Evolutionary conservation across 1,140 invertebrate genomes (phyloP).

Genomic region (Hestina assimilis): DNA sequence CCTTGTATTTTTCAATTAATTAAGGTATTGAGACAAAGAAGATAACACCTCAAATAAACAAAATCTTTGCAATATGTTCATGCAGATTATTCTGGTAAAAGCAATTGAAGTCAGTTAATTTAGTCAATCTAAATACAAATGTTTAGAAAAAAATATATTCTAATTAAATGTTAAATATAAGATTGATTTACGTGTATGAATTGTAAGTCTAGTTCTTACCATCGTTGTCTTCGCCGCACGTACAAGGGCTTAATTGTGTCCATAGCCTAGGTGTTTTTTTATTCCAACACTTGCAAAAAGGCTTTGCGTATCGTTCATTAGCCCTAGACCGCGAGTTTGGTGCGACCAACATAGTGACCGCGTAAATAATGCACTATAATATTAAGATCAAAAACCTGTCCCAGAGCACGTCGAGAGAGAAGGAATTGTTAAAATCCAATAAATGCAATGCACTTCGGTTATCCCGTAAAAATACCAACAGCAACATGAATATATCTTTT

Average conservation of each 20-base stretch:
- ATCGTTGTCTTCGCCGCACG: constrained; percentile 55
- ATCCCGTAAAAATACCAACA: constrained; percentile 9
- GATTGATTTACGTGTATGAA: too few species aligned
- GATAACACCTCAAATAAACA: too few species aligned
- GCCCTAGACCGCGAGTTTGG: constrained; percentile 15
- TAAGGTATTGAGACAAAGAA: too few species aligned
- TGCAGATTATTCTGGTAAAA: too few species aligned
- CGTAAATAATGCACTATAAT: constrained; percentile 27
- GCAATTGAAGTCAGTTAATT: too few species aligned
- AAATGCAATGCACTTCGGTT: constrained; percentile 14
- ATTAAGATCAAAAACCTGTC: constrained; percentile 4
- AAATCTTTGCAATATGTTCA: too few species aligned
- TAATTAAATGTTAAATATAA: too few species aligned
- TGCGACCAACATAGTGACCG: constrained; percentile 36
- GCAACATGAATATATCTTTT: constrained; percentile 16
- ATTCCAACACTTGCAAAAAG: constrained; percentile 57
- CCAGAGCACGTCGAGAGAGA: background rate
- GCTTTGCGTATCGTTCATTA: constrained; percentile 30
- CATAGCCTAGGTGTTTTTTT: constrained; percentile 44
- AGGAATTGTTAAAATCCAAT: constrained; percentile 5
- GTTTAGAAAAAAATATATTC: too few species aligned
- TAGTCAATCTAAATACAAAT: too few species aligned
- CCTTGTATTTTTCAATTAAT: too few species aligned
- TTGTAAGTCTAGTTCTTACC: constrained; percentile 41
- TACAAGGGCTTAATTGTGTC: constrained; percentile 40